These are phyloP conservation scores for Drosophila rhopaloa DNA, from an alignment of 1,140 invertebrate genomes.

Conservation along the genomic window DNA sequence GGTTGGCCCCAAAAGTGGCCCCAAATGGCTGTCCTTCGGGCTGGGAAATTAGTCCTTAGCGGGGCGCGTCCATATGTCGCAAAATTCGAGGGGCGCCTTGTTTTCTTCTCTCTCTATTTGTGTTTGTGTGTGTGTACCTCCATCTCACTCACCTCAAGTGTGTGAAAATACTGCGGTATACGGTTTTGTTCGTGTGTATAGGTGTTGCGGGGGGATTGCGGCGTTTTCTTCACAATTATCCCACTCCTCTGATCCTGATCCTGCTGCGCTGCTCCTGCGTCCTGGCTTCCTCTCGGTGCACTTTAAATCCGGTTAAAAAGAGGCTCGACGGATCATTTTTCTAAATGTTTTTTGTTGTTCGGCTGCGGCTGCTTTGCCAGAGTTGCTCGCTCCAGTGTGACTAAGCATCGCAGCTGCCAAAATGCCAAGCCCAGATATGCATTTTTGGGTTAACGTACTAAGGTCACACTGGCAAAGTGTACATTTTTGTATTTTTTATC, in stretches of 20 bases:
- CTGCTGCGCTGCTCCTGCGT: conserved; percentile 3
- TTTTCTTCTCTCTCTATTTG: conserved; percentile 34
- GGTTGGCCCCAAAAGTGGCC: conserved; percentile 9
- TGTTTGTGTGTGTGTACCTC: conserved; percentile 39
- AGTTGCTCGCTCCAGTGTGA: conserved; percentile 8
- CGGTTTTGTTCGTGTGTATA: conserved; percentile 27
- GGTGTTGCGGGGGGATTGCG: conserved; percentile 23
- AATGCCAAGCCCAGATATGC: neutral
- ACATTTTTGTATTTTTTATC: neutral
- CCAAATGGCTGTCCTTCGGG: conserved; percentile 55
- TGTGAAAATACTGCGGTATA: conserved; percentile 74
- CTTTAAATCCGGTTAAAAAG: conserved; percentile 42
- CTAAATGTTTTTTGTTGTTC: conserved; percentile 73
- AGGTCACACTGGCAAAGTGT: conserved; percentile 1
- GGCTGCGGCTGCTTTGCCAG: conserved; percentile 58
- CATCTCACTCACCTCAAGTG: conserved; percentile 60
- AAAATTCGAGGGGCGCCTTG: conserved; percentile 39
- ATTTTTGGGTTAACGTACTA: no score
- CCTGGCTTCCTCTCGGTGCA: conserved; percentile 33
- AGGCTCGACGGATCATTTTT: conserved; percentile 53
- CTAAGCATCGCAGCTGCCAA: neutral
- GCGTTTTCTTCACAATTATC: conserved; percentile 8
- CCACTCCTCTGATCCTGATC: conserved; percentile 5
- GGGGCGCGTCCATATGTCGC: conserved; percentile 57
- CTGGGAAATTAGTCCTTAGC: conserved; percentile 8